phyloP scores from a whole-genome alignment of 2,888 invertebrate genomes.

The Bellardia bayeri region DNA sequence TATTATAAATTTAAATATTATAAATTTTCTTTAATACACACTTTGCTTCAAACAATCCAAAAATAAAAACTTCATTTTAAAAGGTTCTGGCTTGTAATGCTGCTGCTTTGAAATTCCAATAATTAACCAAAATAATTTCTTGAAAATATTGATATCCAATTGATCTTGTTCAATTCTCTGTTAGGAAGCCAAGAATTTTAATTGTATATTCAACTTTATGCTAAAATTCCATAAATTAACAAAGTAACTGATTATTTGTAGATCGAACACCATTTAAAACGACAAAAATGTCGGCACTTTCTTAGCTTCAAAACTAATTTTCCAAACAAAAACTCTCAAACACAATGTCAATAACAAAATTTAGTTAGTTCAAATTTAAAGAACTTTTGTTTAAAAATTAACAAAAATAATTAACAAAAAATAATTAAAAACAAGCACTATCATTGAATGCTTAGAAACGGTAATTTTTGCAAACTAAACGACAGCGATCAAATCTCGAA shows the following conservation, averaged over 20 bases:
- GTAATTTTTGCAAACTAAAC: conserved; percentile 65
- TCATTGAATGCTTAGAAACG: conserved; percentile 45
- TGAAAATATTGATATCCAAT: neutral
- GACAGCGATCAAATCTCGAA: conserved; percentile 77
- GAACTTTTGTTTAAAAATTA: neutral
- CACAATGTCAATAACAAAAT: neutral
- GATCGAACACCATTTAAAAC: conserved; percentile 72
- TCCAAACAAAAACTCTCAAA: neutral
- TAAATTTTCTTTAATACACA: conserved; percentile 36
- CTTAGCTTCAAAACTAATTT: neutral
- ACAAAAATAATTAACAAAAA: neutral
- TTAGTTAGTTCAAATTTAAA: neutral
- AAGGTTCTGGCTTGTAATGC: neutral
- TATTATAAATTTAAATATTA: neutral
- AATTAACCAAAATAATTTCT: neutral
- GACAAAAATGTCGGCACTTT: conserved; percentile 28
- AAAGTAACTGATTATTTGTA: conserved; percentile 72
- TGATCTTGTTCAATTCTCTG: conserved; percentile 24
- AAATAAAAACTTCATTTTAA: conserved; percentile 67
- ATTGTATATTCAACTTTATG: conserved; percentile 40
- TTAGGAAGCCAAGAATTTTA: conserved; percentile 64
- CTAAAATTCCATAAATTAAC: conserved; percentile 74
- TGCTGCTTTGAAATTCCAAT: neutral
- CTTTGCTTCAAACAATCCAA: conserved; percentile 68
- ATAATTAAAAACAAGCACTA: conserved; percentile 24